A percentile compares a stretch with the other conserved stretches of the same genome.
Evolutionary conservation across 2,797 vertebrate species (phyloP).

Genomic region (Pseudotriccus pelzelni): DNA sequence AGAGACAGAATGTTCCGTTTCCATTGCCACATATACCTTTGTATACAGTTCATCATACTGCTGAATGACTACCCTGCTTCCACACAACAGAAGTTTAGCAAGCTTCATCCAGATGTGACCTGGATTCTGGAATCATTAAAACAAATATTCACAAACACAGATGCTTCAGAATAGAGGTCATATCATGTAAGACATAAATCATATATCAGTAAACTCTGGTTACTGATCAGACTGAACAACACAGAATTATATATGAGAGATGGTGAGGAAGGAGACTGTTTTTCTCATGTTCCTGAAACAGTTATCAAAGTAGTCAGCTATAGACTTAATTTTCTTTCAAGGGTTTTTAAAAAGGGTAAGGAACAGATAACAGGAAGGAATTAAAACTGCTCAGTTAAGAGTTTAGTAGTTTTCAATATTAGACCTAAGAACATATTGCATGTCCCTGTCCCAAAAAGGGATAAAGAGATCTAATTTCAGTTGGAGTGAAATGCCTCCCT

Average conservation of each 20-base stretch:
- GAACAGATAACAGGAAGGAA: not conserved
- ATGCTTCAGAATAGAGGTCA: not conserved
- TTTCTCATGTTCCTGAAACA: not conserved
- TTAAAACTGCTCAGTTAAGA: constrained; percentile 46
- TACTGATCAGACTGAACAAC: not conserved
- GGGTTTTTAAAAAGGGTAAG: not conserved
- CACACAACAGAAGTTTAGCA: not conserved
- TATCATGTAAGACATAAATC: not conserved
- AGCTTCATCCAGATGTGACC: not conserved
- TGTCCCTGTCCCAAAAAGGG: not conserved
- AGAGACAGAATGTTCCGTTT: not conserved
- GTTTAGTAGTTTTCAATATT: constrained; percentile 44
- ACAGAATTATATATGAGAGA: not conserved
- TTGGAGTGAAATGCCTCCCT: not conserved
- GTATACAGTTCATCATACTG: not conserved
- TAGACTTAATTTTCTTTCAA: not conserved
- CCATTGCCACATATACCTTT: not conserved
- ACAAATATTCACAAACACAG: not conserved
- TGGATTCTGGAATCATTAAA: not conserved
- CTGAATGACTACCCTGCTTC: not conserved
- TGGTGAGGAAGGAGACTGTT: constrained; percentile 12
- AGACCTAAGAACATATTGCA: not conserved
- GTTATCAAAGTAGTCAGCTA: not conserved
- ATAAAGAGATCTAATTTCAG: not conserved
- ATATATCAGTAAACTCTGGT: not conserved